Percentiles rank a stretch among this genome's conserved stretches.
Conservation (phyloP, 64 coral and sea anemone genomes). For the Dendronephthya gigantea region DNA sequence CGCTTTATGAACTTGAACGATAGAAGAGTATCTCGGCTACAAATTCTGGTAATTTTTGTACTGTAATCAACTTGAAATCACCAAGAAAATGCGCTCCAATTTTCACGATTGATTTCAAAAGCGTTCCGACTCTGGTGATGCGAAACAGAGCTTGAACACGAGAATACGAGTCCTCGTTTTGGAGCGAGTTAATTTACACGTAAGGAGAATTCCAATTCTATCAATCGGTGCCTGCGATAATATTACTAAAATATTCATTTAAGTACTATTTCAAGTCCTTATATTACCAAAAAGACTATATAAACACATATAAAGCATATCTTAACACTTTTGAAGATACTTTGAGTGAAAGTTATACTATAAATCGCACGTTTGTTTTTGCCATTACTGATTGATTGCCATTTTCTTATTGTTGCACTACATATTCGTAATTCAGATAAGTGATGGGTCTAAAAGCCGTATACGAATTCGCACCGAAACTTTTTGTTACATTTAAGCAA, state of each 20-base stretch:
- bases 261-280: not conserved
- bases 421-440: not conserved
- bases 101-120: not conserved
- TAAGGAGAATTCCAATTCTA: not conserved
- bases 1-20: not conserved
- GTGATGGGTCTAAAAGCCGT: not conserved
- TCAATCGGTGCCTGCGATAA: not conserved
- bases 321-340: not conserved
- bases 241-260: not conserved
- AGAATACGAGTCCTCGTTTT: constrained; percentile 17
- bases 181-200: not conserved
- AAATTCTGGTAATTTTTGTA: not conserved
- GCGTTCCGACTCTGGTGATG: not conserved
- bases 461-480: not conserved
- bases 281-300: not conserved
- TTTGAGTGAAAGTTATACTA: not conserved
- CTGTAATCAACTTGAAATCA: not conserved
- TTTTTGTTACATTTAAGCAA: not conserved
- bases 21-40: not conserved
- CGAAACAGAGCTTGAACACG: constrained; percentile 22
- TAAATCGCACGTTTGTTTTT: not conserved
- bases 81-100: not conserved
- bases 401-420: not conserved
- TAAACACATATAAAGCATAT: not conserved
- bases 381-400: not conserved